Evolutionary conservation across 2,888 invertebrate species (phyloP), one percentile per base, ranked within the genome.

Genomic region (Ophion costatus): DNA sequence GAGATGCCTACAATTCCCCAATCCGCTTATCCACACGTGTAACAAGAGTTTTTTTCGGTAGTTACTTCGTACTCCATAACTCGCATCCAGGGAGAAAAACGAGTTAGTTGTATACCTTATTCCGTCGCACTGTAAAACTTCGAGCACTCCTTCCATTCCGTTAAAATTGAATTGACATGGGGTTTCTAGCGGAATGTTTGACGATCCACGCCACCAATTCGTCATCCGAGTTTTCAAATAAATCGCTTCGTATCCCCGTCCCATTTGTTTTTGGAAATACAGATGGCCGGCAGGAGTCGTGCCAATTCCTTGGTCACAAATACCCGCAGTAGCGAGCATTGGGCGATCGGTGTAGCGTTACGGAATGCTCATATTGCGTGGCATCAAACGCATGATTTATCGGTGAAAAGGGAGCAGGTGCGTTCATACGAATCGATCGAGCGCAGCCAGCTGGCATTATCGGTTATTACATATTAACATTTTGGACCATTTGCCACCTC

Each of bases 1-100:
- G 42, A 76, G 70, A 75, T 71, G 70, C 76, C 29, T 45, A 33
- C 70, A 59, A 82, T 82, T 45, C 45, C 66, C 61, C 71, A 81
- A 74, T 80, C 45, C 51, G 24, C 59, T 80, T 59, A 74, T 69
- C 33, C 64, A 78, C 66, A 77, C 75, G 78, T 82, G 67, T 75
- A 74, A 69, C 61, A 57, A 67, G 45, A 73, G 59, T 29, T 33
- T 75, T 80, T 22, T 38, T n/a, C 59, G 29, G n/a, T 24, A 66
- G 64, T 71, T 67, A 70, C n/a, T 42, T 38, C 33, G 51, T 51
- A 51, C 57, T 82, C 59, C 66, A 75, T 84, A 82, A 76, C 70
- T 64, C 17, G 22, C 5, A 75, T 66, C 33, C 24, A 56, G 63
- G 22, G 61, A 79, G 61, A 82, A 75, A 79, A 71, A 51, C 66